Evolutionary conservation across 2,797 vertebrate genomes (phyloP).

Genomic region (Sebastes minor): DNA sequence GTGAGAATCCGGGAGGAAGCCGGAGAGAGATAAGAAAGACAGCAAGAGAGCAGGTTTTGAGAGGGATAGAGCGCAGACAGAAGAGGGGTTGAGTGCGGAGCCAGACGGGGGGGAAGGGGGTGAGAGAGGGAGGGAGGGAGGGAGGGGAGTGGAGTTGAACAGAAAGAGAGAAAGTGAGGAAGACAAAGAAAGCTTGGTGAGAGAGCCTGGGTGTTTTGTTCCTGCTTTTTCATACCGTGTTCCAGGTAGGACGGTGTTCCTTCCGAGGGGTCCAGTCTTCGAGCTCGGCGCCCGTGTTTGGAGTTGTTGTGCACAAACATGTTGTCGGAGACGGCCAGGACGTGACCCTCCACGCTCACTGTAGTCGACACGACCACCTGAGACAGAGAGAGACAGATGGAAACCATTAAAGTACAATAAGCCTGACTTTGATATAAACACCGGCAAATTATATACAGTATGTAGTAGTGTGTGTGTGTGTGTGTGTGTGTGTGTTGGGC

Average conservation of each 20-base stretch:
- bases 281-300: slow-evolving; percentile 94
- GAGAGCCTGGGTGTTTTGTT: slow-evolving; percentile 31
- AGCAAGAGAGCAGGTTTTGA: slow-evolving; percentile 55
- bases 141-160: slow-evolving; percentile 17
- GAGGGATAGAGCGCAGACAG: slow-evolving; percentile 52
- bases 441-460: background rate
- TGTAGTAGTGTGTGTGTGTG: background rate
- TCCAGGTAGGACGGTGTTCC: slow-evolving; percentile 96
- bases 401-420: background rate
- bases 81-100: slow-evolving; percentile 49
- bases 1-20: slow-evolving; percentile 67
- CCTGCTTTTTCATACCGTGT: slow-evolving; percentile 84
- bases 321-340: slow-evolving; percentile 96
- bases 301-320: slow-evolving; percentile 99
- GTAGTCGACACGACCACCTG: slow-evolving; percentile 97
- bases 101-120: slow-evolving; percentile 44
- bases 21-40: slow-evolving; percentile 62
- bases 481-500: background rate
- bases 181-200: slow-evolving; percentile 49
- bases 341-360: slow-evolving; percentile 95
- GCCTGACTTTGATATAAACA: background rate
- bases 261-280: slow-evolving; percentile 95
- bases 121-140: background rate
- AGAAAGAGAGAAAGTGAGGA: slow-evolving; percentile 42
- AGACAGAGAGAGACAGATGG: background rate